phyloP scores from a whole-genome alignment of 2,888 invertebrate species.

The Scaptomyza parva region DNA sequence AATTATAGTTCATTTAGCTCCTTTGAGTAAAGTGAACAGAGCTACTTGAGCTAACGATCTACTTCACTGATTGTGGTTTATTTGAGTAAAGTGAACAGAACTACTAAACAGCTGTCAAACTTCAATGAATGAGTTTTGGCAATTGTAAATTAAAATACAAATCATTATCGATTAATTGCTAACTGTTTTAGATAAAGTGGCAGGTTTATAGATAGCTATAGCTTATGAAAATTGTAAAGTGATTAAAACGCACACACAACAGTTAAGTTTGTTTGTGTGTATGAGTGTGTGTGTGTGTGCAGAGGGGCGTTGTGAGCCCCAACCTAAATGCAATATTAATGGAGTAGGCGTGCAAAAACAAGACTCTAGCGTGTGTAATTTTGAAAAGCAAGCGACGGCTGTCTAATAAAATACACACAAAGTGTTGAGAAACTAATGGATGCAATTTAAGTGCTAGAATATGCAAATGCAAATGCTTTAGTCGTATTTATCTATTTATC shows the following conservation, averaged over 20 bases:
- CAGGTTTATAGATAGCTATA: not conserved
- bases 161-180: not conserved
- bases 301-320: not conserved
- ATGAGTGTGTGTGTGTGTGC: not conserved
- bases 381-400: not conserved
- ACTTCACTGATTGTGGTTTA: too few relatives aligned
- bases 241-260: slow-evolving; percentile 1
- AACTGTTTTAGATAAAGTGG: slow-evolving; percentile 5
- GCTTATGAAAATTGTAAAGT: slow-evolving; percentile 1
- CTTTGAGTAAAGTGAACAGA: too few relatives aligned
- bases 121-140: too few relatives aligned
- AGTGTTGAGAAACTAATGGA: slow-evolving; percentile 51
- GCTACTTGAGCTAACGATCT: too few relatives aligned
- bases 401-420: slow-evolving; percentile 13
- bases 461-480: slow-evolving; percentile 22
- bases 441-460: slow-evolving; percentile 11
- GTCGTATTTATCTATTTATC: not conserved
- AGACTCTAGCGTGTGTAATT: slow-evolving; percentile 25
- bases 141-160: not conserved
- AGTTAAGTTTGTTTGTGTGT: not conserved
- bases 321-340: slow-evolving; percentile 13
- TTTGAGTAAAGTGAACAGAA: too few relatives aligned
- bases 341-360: slow-evolving; percentile 20
- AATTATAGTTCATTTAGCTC: too few relatives aligned
- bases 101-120: too few relatives aligned